These are phyloP conservation scores for Cremastobaeus sp. DNA, from an alignment of 2,888 invertebrate species.

Conservation along the genomic window DNA sequence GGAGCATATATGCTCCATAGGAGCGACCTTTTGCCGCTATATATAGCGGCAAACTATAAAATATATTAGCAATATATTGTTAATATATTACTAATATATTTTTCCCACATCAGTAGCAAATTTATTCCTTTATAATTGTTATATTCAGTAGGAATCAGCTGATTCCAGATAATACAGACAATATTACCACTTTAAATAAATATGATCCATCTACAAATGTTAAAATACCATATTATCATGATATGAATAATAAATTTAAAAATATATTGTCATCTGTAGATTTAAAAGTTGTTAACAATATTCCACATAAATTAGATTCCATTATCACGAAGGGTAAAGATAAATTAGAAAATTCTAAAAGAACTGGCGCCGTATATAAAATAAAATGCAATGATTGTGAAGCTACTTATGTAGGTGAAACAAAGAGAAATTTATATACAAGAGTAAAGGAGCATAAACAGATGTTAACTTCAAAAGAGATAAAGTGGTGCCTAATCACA, in stretches of 20 bases:
- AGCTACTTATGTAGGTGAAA: conserved; percentile 1
- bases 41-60: too few species aligned
- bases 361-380: background rate
- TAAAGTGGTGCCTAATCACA: too few species aligned
- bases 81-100: too few species aligned
- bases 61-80: too few species aligned
- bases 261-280: background rate
- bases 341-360: conserved; percentile 2
- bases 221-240: background rate
- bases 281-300: background rate
- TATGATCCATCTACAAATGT: too few species aligned
- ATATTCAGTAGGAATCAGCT: too few species aligned
- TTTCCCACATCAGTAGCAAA: too few species aligned
- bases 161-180: too few species aligned
- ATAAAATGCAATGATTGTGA: conserved; percentile 1
- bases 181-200: background rate
- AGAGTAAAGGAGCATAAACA: background rate
- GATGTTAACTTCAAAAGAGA: background rate
- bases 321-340: conserved; percentile 12
- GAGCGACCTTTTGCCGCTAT: too few species aligned
- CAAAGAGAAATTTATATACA: conserved; percentile 1
- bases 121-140: too few species aligned
- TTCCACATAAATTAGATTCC: background rate
- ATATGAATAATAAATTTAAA: background rate
- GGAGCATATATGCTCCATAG: too few species aligned